These are phyloP conservation scores for Troides oblongomaculatus DNA, from an alignment of 2,888 invertebrate species.

Conservation along the genomic window DNA sequence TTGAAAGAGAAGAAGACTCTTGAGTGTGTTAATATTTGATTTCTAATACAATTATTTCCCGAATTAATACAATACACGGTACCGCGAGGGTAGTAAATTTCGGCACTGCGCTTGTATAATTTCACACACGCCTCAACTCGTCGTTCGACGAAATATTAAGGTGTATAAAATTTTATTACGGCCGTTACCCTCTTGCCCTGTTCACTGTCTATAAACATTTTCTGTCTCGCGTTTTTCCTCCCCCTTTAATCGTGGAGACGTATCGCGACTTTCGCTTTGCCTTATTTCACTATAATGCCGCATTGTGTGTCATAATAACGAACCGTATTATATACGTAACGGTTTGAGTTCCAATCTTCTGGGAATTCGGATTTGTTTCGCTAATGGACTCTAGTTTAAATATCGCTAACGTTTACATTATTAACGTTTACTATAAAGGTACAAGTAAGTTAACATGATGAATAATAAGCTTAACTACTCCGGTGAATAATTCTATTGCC, in stretches of 20 bases:
- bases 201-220: conserved; percentile 69
- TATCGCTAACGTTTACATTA: conserved; percentile 39
- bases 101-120: conserved; percentile 62
- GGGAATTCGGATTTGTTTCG: conserved; percentile 63
- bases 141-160: conserved; percentile 75
- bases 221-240: conserved; percentile 56
- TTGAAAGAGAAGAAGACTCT: too few species aligned
- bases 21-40: not conserved
- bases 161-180: conserved; percentile 78
- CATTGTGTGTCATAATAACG: conserved; percentile 75
- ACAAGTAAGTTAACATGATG: too few species aligned
- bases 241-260: conserved; percentile 39
- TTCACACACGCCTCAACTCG: conserved; percentile 74
- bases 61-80: not conserved
- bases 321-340: conserved; percentile 63
- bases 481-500: too few species aligned
- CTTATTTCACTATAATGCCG: conserved; percentile 71
- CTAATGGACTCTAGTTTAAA: conserved; percentile 53
- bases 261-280: conserved; percentile 52
- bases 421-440: not conserved
- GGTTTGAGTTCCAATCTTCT: conserved; percentile 70
- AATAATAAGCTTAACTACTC: too few species aligned
- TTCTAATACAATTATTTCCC: not conserved
- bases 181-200: conserved; percentile 69
- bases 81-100: conserved; percentile 57